A percentile compares a stretch with the other conserved stretches of the same genome.
These are phyloP conservation scores for Ranitomeya variabilis DNA, from an alignment of 2,113 vertebrate genomes.

Conservation along the genomic window DNA sequence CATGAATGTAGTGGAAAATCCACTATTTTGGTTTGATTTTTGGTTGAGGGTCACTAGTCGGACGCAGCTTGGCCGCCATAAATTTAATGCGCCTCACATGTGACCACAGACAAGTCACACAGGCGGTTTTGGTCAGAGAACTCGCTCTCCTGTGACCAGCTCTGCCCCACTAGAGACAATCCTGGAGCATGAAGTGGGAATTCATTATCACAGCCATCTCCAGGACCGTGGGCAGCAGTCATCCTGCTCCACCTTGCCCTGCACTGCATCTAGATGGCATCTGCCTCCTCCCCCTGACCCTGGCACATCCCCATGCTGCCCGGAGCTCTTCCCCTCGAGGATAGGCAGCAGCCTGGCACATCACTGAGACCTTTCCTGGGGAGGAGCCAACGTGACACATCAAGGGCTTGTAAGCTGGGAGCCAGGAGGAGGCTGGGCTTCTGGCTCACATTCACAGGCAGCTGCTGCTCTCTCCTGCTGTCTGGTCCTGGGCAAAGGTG, in stretches of 20 bases:
- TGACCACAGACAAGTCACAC: no score
- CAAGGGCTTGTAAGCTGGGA: conserved; percentile 29
- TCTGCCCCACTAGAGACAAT: no score
- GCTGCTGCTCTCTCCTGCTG: conserved; percentile 14
- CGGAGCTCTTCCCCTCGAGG: neutral
- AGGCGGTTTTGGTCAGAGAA: no score
- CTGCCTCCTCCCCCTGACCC: conserved; percentile 32
- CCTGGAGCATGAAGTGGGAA: no score
- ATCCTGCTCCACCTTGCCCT: neutral
- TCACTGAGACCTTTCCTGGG: conserved; percentile 57
- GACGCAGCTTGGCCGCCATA: no score
- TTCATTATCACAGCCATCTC: neutral
- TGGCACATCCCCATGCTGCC: conserved; percentile 30
- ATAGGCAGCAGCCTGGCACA: conserved; percentile 36
- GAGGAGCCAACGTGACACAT: conserved; percentile 63
- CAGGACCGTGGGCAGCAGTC: neutral
- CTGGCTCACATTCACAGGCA: conserved; percentile 37
- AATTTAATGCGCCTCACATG: no score
- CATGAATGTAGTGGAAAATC: no score
- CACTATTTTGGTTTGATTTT: no score
- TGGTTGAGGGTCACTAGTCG: no score
- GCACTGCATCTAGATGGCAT: conserved; percentile 14
- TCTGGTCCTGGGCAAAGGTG: conserved; percentile 51
- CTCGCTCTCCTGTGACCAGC: no score
- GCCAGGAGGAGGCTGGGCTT: conserved; percentile 23